These are phyloP conservation scores for Dinothrombium tinctorium DNA, from an alignment of 1,140 invertebrate species.

Conservation along the genomic window DNA sequence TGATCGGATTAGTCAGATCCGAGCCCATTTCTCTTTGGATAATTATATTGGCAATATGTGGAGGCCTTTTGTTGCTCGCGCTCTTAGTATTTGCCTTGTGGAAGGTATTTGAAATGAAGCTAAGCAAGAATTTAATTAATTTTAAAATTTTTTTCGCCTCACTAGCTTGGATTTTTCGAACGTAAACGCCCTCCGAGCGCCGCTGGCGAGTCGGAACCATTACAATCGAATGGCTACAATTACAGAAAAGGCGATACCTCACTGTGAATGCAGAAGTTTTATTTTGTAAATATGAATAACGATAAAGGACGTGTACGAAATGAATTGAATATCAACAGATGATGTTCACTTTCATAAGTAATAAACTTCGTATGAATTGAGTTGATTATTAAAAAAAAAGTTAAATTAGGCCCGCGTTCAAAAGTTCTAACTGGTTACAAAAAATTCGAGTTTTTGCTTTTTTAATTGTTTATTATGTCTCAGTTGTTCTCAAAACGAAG, in stretches of 20 bases:
- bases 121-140: neutral
- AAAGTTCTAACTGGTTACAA: no score
- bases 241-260: conserved; percentile 7
- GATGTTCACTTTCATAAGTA: no score
- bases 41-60: conserved; percentile 55
- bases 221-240: conserved; percentile 21
- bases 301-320: no score
- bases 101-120: neutral
- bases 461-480: no score
- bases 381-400: no score
- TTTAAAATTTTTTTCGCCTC: conserved; percentile 14
- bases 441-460: no score
- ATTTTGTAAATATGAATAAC: no score
- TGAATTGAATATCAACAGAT: no score
- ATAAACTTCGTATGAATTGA: no score
- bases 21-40: conserved; percentile 65
- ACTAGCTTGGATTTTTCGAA: conserved; percentile 76
- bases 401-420: no score
- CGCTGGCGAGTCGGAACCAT: conserved; percentile 46
- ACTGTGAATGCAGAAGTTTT: no score
- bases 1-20: conserved; percentile 27
- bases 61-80: conserved; percentile 51
- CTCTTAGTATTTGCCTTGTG: conserved; percentile 34
- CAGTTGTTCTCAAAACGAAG: no score
- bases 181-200: conserved; percentile 40